Conservation (phyloP, 2,113 vertebrate species). For the Bos indicus region DNA sequence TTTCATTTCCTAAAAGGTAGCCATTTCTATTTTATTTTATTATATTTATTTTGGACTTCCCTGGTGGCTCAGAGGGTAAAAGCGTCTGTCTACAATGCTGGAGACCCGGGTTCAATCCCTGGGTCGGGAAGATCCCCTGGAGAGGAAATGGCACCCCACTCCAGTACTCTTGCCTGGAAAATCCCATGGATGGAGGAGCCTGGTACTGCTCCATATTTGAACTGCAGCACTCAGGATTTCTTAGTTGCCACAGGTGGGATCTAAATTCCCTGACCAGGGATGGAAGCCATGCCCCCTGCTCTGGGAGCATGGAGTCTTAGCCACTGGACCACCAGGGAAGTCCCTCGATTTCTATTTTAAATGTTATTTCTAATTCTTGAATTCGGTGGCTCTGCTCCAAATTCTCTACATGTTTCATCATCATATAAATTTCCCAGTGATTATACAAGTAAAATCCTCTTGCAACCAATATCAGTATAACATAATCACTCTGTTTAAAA, state of each 20-base stretch:
- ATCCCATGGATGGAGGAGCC: no score
- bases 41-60: background rate
- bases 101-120: no score
- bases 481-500: background rate
- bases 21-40: background rate
- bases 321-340: background rate
- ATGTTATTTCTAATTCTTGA: background rate
- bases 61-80: no score
- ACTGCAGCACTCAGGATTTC: background rate
- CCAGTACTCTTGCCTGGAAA: no score
- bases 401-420: background rate
- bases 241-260: background rate
- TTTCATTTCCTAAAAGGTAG: background rate
- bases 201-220: background rate
- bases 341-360: background rate
- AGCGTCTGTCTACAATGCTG: no score
- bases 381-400: background rate
- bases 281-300: background rate
- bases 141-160: no score
- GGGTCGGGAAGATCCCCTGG: no score
- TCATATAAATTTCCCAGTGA: background rate
- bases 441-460: background rate
- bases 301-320: background rate
- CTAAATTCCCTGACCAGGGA: background rate
- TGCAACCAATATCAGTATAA: background rate